These are phyloP conservation scores for Lanius collurio DNA, from an alignment of 2,113 vertebrate genomes.

Conservation along the genomic window DNA sequence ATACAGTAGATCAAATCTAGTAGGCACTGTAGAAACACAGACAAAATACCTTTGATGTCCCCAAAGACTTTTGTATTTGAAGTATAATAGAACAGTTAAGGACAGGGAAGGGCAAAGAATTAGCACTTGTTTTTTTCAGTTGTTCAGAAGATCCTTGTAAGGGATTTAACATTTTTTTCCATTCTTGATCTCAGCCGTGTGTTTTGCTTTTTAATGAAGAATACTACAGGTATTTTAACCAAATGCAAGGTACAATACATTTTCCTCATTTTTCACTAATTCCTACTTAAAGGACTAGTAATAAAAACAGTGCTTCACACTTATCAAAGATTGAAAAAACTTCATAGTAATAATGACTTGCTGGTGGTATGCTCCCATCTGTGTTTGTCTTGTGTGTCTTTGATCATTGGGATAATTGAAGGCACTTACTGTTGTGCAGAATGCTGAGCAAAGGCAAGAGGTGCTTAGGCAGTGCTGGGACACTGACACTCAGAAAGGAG, in stretches of 20 bases:
- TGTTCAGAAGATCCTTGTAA: neutral
- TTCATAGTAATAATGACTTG: neutral
- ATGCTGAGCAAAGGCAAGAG: neutral
- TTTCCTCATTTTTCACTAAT: neutral
- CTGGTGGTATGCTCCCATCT: neutral
- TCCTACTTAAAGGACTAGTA: neutral
- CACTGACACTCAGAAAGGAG: neutral
- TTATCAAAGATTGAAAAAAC: neutral
- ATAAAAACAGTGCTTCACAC: neutral
- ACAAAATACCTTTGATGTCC: neutral
- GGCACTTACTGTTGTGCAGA: neutral
- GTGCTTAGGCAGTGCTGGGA: neutral
- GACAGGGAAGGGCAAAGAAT: neutral
- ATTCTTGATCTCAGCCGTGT: neutral
- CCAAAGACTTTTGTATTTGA: neutral
- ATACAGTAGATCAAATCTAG: neutral
- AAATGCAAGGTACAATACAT: neutral
- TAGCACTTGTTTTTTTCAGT: neutral
- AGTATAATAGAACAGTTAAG: neutral
- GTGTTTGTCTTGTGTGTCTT: neutral
- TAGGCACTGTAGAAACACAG: neutral
- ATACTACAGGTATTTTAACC: neutral
- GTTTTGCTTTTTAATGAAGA: neutral
- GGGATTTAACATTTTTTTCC: neutral
- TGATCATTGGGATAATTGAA: neutral